Evolutionary conservation across 2,888 invertebrate genomes (phyloP), one percentile per base, ranked within the genome.

Genomic region (Tanypteryx hageni): DNA sequence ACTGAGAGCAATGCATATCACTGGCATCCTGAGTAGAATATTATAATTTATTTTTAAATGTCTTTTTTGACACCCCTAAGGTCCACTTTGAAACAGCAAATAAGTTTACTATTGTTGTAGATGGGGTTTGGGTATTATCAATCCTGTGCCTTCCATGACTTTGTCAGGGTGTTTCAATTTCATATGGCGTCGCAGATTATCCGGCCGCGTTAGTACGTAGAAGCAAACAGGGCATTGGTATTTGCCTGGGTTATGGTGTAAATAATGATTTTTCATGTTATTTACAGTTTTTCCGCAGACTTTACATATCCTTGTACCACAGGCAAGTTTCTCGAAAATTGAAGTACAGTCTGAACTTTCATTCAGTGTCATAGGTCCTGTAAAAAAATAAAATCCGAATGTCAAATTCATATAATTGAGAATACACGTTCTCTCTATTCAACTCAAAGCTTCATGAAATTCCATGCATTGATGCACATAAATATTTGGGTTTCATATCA

Each of bases 271-370:
- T 93, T 94, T 94, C 92, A 94, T 92, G 93, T 95, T 95, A 92
- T 94, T 94, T 68, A 95, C 95, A 59, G 95, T 93, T 93, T 94
- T 94, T 85, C 94, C 94, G 93, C 95, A 95, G 81, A 94, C 93
- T 94, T 94, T 95, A 94, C 94, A 95, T 93, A 94, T 93, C 92
- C 94, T 93, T 92, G 93, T 92, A 92, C 94, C 94, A 68, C 93
- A 91, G 22, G 93, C 84, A 58, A 93, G 93, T 92, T 93, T 93
- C 93, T 93, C 93, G 93, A 93, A 93, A 81, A 93, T 89, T 86
- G 92, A 64, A 56, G 85, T 91, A 85, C 57, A 89, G 76, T 81
- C 92, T 81, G 58, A 56, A 58, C 22, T 81, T 76, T 92, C 92
- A 92, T 92, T 92, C 92, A 82, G 59, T 27, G 61, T 44, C 92